phyloP scores from a whole-genome alignment of 1,140 invertebrate genomes.

The Halesus radiatus region DNA sequence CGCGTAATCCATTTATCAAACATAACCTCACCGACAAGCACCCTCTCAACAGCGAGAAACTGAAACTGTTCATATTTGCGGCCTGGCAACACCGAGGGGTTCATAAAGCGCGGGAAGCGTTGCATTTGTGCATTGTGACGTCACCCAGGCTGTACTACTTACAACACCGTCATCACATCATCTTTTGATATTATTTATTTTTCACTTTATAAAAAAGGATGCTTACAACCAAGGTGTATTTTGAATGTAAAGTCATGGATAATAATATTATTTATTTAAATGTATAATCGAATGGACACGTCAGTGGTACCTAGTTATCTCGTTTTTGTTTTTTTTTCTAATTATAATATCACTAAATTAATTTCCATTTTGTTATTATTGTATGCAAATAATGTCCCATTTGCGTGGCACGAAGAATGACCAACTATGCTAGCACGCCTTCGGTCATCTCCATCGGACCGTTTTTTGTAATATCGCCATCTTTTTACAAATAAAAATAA shows the following conservation, averaged over 20 bases:
- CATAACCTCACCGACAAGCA: slow-evolving; percentile 37
- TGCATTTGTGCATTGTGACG: slow-evolving; percentile 23
- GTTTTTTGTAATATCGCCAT: slow-evolving; percentile 51
- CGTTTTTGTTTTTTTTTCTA: slow-evolving; percentile 49
- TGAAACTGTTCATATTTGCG: neutral
- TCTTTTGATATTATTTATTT: slow-evolving; percentile 44
- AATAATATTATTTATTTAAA: slow-evolving; percentile 31
- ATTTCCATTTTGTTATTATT: slow-evolving; percentile 55
- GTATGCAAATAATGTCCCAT: slow-evolving; percentile 56
- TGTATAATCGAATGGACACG: slow-evolving; percentile 43
- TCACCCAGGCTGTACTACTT: slow-evolving; percentile 1
- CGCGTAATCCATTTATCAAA: slow-evolving; percentile 66
- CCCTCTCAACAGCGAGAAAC: slow-evolving; percentile 11
- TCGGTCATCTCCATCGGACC: slow-evolving; percentile 33
- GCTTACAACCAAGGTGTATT: slow-evolving; percentile 31
- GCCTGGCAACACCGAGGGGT: slow-evolving; percentile 42
- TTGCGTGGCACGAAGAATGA: slow-evolving; percentile 48
- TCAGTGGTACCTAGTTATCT: slow-evolving; percentile 50
- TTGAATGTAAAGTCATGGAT: slow-evolving; percentile 50
- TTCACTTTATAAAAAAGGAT: slow-evolving; percentile 37
- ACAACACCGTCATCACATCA: neutral
- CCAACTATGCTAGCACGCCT: slow-evolving; percentile 37
- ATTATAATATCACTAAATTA: slow-evolving; percentile 52
- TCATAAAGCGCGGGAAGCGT: slow-evolving; percentile 20
- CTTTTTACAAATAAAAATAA: slow-evolving; percentile 56